phyloP scores from a whole-genome alignment of 2,113 vertebrate genomes.

The Eurypyga helias region DNA sequence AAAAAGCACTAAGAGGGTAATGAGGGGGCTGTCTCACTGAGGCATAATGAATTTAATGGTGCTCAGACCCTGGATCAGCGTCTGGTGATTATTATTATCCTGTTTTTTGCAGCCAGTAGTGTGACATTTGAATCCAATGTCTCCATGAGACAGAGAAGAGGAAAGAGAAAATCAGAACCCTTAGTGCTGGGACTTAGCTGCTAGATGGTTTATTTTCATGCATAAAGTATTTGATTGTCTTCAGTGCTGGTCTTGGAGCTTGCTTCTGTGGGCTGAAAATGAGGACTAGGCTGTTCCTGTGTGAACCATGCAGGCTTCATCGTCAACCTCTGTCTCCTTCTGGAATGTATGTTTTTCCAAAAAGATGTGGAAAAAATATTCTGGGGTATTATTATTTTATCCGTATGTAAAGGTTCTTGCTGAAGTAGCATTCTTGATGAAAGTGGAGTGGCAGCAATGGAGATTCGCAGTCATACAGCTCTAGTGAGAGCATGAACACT shows the following conservation, averaged over 20 bases:
- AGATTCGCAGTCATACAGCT: neutral
- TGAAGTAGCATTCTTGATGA: neutral
- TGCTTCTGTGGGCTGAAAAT: fast-evolving
- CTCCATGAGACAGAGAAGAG: neutral
- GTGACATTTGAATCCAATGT: neutral
- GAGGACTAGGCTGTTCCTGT: neutral
- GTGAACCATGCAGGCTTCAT: neutral
- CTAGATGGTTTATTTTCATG: neutral
- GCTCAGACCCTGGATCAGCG: neutral
- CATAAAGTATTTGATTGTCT: neutral
- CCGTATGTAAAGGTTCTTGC: neutral
- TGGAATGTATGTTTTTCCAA: neutral
- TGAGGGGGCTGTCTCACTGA: neutral
- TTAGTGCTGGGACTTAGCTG: neutral
- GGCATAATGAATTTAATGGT: neutral
- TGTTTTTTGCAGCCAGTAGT: neutral
- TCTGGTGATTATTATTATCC: neutral
- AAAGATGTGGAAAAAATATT: neutral
- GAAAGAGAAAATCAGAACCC: neutral
- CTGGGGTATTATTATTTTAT: neutral
- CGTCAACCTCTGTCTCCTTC: neutral
- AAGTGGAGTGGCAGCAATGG: neutral
- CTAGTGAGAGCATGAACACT: neutral
- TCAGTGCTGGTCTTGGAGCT: neutral
- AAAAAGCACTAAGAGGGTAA: neutral